A percentile compares a stretch with the other conserved stretches of the same genome.
phyloP scores from a whole-genome alignment of 2,888 invertebrate genomes.

The Bembecia ichneumoniformis region DNA sequence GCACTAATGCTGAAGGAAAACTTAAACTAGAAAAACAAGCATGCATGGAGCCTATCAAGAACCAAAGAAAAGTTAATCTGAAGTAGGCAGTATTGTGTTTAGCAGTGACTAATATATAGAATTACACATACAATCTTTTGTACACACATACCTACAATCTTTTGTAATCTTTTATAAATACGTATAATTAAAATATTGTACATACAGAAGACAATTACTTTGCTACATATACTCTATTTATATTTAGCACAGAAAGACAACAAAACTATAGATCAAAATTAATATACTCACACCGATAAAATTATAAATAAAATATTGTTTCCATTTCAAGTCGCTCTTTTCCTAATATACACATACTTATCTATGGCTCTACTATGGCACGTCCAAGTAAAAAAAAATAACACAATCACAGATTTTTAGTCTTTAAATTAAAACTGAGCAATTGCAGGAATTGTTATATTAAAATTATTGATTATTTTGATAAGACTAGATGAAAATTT shows the following conservation, averaged over 20 bases:
- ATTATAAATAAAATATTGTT: not conserved
- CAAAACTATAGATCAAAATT: not conserved
- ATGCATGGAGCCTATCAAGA: too few relatives aligned
- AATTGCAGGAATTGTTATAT: not conserved
- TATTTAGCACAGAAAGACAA: not conserved
- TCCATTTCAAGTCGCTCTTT: slow-evolving; percentile 1
- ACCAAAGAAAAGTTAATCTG: too few relatives aligned
- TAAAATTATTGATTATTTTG: not conserved
- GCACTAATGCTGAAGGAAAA: too few relatives aligned
- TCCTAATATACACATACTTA: too few relatives aligned
- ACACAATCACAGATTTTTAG: slow-evolving; percentile 4
- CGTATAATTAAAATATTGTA: too few relatives aligned
- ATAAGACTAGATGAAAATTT: not conserved
- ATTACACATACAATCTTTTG: too few relatives aligned
- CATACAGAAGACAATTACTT: not conserved
- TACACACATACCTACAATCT: too few relatives aligned
- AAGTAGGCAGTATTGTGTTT: too few relatives aligned
- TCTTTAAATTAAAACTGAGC: slow-evolving; percentile 4
- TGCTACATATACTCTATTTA: slow-evolving; percentile 8
- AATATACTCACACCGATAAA: slow-evolving; percentile 2
- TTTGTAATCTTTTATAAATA: too few relatives aligned
- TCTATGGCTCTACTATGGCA: not conserved
- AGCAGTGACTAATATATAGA: too few relatives aligned
- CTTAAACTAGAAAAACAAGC: too few relatives aligned
- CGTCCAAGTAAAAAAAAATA: slow-evolving; percentile 2